Base-by-base conservation (phyloP, 2,888 invertebrate species). In the Cyrtodaria siliqua region DNA sequence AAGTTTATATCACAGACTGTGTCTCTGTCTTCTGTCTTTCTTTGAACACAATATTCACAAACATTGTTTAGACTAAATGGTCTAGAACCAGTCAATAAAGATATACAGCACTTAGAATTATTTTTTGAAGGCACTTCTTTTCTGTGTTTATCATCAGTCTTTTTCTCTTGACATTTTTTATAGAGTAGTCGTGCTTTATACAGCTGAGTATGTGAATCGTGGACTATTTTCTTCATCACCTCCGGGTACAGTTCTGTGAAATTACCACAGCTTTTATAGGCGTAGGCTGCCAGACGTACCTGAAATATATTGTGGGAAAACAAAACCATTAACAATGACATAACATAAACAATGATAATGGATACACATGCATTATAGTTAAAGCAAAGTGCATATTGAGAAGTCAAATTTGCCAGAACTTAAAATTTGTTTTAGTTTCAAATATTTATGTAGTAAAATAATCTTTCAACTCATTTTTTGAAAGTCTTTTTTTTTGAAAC, bases 1-100 rank as follows among this genome's bases (percentile, higher is more conserved):
- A 72, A 33, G 33, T 33, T 33, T 33, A 33, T 77, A 66, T 78
- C 75, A 78, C 81, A 81, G 71, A 69, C 64, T 55, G 71, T 27
- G 50, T 78, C 62, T 38, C 62, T 66, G 18, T 71, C 53, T 55
- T 24, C 26, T 47, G 26, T 9, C 29, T 38, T 61, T 62, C 52
- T 74, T 23, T 74, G 57, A 18, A 81, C 72, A 74, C 87, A 88
- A 50, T 85, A 80, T 76, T 88, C 87, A 79, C 87, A 88, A 1
- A 82, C 71, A 40, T 79, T 82, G 49, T 59, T 52, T 57, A 59
- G 42, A 33, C 47, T 50, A 24, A 50, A 23, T 62, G 23, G 60
- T 47, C 20, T 56, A 29, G 50, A 53, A 69, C 59, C 72, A 49
- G 74, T 61, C 59, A 62, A 70, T 12, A 84, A 57, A 23, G 82